These are phyloP conservation scores for Magallana ariakensis DNA, from an alignment of 1,140 invertebrate species.

Conservation along the genomic window DNA sequence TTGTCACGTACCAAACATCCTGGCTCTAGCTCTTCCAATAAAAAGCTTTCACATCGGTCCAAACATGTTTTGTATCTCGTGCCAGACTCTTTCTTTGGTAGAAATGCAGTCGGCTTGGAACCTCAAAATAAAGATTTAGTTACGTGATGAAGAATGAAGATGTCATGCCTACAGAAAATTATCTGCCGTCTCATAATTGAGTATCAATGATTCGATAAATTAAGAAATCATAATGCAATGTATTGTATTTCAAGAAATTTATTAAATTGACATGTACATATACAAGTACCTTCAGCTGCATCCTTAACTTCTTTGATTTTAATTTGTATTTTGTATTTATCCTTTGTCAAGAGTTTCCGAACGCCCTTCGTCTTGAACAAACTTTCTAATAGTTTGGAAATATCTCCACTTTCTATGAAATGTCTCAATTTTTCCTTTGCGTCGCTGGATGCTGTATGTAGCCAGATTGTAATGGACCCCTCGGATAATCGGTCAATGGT, in stretches of 20 bases:
- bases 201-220: too few species aligned
- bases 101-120: too few species aligned
- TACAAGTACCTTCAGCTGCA: neutral
- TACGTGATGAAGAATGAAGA: too few species aligned
- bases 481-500: neutral
- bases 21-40: neutral
- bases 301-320: neutral
- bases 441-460: neutral
- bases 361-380: neutral
- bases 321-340: neutral
- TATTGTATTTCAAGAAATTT: too few species aligned
- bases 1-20: neutral
- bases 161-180: too few species aligned
- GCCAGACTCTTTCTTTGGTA: neutral
- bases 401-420: conserved; percentile 7
- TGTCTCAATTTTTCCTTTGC: neutral
- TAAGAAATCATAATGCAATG: too few species aligned
- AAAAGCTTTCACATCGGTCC: neutral
- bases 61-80: neutral
- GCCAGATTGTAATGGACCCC: neutral
- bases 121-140: too few species aligned
- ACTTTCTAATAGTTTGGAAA: neutral
- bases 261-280: too few species aligned
- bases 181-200: too few species aligned
- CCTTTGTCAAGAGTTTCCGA: neutral